Base-by-base conservation (phyloP, 2,113 vertebrate genomes). In the Lophura nycthemera region DNA sequence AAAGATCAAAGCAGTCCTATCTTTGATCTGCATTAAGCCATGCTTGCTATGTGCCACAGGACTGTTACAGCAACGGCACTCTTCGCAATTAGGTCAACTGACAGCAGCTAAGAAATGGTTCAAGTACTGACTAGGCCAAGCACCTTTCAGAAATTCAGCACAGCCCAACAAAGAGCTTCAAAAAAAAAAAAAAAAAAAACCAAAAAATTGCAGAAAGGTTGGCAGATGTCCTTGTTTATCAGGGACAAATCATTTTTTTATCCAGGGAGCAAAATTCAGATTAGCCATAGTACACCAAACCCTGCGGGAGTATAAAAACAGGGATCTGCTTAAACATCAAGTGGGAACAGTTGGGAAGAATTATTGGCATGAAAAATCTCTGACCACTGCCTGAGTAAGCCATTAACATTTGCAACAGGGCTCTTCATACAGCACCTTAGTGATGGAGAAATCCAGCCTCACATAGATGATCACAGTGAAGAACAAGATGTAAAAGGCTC, bases 401-500 rank as follows among this genome's bases (percentile, higher is more conserved):
- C 32, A 29, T 21, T 64, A 70, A 42, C 2, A 13, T 8, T 79
- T 24, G 65, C 25, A 30, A 29, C n/a, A 42, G 36, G 43, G 20
- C 32, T 72, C n/a, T 57, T 32, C 48, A 57, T 65, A 75, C 69
- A 63, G 74, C 78, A 99, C 99, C 99, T 99, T 99, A 47, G 99
- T 99, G 96, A 99, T 99, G 89, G 99, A 99, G 92, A 99, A 99
- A 97, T 99, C 99, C 80, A 99, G 97, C 64, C 99, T 98, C 57
- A 99, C 99, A 0, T 99, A 99, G 92, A 99, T 93, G 19, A 99
- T 99, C 95, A 99, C 99, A 0, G 99, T 99, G 97, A 99, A 99
- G 97, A 99, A 99, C 57, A 99, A 97, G 91, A 99, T 99, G 96
- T 99, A 99, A 97, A 99, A 99, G 10, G 99, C 98, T 11, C 98